Conservation (phyloP, 2,888 invertebrate genomes). For the Tipula unca region DNA sequence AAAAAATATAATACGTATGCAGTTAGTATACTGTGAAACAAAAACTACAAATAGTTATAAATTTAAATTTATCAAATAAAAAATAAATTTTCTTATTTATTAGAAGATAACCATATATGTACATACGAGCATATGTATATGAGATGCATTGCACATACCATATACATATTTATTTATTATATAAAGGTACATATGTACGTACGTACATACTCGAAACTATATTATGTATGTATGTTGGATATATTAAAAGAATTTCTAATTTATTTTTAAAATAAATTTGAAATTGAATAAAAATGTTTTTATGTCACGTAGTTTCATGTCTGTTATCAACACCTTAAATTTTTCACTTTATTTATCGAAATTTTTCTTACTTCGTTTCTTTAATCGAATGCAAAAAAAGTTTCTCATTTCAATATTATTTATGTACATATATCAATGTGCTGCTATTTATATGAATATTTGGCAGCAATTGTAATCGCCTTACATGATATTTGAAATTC, state of each 20-base stretch:
- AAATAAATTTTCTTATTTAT: slow-evolving; percentile 3
- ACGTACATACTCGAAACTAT: neutral
- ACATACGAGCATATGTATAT: too few species aligned
- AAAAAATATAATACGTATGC: neutral
- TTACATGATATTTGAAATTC: too few species aligned
- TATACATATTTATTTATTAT: neutral
- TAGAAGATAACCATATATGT: neutral
- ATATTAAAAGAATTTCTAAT: neutral
- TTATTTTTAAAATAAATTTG: neutral
- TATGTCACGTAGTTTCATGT: neutral
- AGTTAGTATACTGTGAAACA: neutral
- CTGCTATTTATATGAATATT: too few species aligned
- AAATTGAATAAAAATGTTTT: neutral
- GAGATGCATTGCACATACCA: neutral
- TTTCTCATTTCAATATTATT: neutral
- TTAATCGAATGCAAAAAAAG: neutral
- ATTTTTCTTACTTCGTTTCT: neutral
- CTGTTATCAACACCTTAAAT: neutral
- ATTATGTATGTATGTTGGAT: neutral
- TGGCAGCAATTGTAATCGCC: too few species aligned
- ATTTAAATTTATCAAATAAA: slow-evolving; percentile 14
- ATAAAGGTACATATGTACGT: neutral
- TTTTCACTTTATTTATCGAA: neutral
- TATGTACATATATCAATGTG: neutral
- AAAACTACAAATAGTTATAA: neutral